A percentile compares a stretch with the other conserved stretches of the same genome.
These are phyloP conservation scores for Zophobas atratus DNA, from an alignment of 1,140 invertebrate genomes.

Conservation along the genomic window DNA sequence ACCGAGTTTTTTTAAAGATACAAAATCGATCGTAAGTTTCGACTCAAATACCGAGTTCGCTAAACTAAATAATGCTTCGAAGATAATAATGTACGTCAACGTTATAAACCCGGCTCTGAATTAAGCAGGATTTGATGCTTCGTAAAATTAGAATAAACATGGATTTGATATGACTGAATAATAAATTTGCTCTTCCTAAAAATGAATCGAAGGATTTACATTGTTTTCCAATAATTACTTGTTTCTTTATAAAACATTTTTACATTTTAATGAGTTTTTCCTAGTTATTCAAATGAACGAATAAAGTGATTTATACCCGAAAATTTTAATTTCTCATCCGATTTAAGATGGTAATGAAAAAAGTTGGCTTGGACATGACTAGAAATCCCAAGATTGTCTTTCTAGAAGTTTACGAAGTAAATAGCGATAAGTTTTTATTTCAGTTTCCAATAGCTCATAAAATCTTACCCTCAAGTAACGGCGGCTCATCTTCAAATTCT, in stretches of 20 bases:
- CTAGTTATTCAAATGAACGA: slow-evolving; percentile 16
- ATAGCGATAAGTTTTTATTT: slow-evolving; percentile 36
- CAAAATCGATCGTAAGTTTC: neutral
- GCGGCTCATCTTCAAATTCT: slow-evolving; percentile 55
- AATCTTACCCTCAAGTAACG: slow-evolving; percentile 53
- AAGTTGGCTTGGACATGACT: slow-evolving; percentile 11
- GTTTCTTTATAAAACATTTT: slow-evolving; percentile 8
- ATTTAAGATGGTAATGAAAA: slow-evolving; percentile 25
- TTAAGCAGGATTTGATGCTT: slow-evolving; percentile 9
- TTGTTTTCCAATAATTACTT: slow-evolving; percentile 4
- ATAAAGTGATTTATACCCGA: slow-evolving; percentile 10
- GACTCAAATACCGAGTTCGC: neutral
- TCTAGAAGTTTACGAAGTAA: slow-evolving; percentile 17
- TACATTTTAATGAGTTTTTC: slow-evolving; percentile 17
- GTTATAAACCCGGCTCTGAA: neutral
- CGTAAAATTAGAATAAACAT: slow-evolving; percentile 2
- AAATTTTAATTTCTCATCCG: slow-evolving; percentile 32
- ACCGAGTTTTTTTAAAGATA: neutral
- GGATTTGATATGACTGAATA: neutral
- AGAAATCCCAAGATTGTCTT: slow-evolving; percentile 29
- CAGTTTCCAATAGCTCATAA: slow-evolving; percentile 35
- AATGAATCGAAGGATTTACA: slow-evolving; percentile 7
- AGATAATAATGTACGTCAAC: neutral
- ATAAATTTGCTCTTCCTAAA: neutral
- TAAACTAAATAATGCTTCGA: neutral